Base-by-base conservation (phyloP, 2,797 vertebrate species). In the Neomorphus geoffroyi region DNA sequence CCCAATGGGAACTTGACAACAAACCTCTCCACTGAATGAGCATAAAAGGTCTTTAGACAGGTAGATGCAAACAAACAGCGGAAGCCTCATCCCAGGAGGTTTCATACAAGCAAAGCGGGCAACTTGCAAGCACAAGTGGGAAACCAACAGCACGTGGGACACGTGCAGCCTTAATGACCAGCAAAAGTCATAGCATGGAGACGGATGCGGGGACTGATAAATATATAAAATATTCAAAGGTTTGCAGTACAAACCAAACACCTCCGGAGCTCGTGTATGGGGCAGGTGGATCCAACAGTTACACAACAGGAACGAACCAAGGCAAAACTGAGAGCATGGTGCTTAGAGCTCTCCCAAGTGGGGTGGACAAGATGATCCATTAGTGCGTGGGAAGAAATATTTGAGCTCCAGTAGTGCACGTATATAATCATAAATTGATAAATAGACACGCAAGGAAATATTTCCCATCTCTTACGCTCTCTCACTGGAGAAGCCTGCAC, bases 401-500 rank as follows among this genome's bases (percentile, higher is more conserved):
- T 6, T 28, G 26, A 74, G n/a, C 50, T 51, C 41, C 73, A 53
- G 61, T 5, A 50, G 43, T 11, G 21, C 21, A 13, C 2, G 16
- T 35, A 8, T 24, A 14, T 10, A 14, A 32, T 18, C 39, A 54
- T 17, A 56, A 64, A 33, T 24, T 15, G 57, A 35, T 46, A 35
- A 46, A 51, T 30, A 23, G 6, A 37, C 23, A 5, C 5, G 22
- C 32, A 57, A 16, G 35, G 17, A 30, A 57, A 18, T 1, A 13
- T 23, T 53, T 67, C 75, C 21, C 13, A 51, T 21, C n/a, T 58
- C 62, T 51, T 37, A 32, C 21, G 10, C 24, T 22, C 24, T 43
- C 39, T 30, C 1, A 1, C 5, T 1, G 17, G 30, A 75, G 62
- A 46, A 33, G 19, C 5, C 50, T 69, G 27, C 62, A 30, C 0